Conservation (phyloP, 2,888 invertebrate genomes). For the Camptogramma bilineatum region DNA sequence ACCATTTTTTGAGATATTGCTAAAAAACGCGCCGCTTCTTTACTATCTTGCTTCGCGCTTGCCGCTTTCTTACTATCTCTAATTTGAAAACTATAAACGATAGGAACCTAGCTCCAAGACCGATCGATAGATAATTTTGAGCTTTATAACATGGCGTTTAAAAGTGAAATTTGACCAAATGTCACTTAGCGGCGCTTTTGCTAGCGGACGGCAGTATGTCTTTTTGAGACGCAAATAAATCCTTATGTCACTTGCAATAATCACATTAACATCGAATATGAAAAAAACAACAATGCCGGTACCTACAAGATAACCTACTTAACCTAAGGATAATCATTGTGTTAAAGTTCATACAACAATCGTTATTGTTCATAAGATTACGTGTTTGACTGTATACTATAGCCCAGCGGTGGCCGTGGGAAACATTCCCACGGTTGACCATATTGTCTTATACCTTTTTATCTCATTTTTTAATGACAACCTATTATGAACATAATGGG, state of each 20-base stretch:
- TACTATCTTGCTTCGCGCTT: too few relatives aligned
- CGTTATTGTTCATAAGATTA: slow-evolving; percentile 46
- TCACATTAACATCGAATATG: slow-evolving; percentile 21
- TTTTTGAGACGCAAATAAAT: too few relatives aligned
- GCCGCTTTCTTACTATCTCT: too few relatives aligned
- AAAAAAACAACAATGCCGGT: slow-evolving; percentile 37
- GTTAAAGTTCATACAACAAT: slow-evolving; percentile 46
- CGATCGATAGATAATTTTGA: too few relatives aligned
- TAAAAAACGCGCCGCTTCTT: too few relatives aligned
- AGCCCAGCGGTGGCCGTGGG: slow-evolving; percentile 61
- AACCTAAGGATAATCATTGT: slow-evolving; percentile 42
- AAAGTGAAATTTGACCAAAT: too few relatives aligned
- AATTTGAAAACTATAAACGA: too few relatives aligned
- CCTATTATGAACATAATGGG: slow-evolving; percentile 79
- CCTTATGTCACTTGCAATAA: slow-evolving; percentile 20
- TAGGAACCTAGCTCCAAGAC: too few relatives aligned
- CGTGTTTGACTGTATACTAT: slow-evolving; percentile 53
- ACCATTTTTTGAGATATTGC: too few relatives aligned
- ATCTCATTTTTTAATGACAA: slow-evolving; percentile 72
- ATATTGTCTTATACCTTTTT: slow-evolving; percentile 69
- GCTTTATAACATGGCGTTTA: too few relatives aligned
- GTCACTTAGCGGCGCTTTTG: too few relatives aligned
- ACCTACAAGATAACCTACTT: slow-evolving; percentile 43
- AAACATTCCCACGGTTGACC: slow-evolving; percentile 68
- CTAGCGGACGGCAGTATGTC: too few relatives aligned